Evolutionary conservation across 2,113 vertebrate genomes (phyloP).

Genomic region (Amphilophus citrinellus): DNA sequence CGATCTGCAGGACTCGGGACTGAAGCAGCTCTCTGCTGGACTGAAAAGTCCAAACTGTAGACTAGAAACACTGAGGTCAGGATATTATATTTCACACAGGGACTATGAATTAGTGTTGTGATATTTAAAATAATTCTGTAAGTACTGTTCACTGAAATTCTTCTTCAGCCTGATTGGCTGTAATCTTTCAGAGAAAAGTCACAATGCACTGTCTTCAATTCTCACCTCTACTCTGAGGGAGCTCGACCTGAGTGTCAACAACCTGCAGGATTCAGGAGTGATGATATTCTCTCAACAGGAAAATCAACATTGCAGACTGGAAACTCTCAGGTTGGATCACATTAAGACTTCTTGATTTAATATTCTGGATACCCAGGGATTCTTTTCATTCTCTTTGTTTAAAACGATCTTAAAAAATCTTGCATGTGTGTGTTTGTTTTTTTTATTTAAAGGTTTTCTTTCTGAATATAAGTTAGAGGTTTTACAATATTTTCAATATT

Average conservation of each 20-base stretch:
- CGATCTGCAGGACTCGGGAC: not conserved
- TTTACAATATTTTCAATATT: too few relatives aligned
- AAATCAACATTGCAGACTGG: not conserved
- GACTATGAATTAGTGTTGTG: not conserved
- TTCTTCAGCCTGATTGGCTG: constrained; percentile 1
- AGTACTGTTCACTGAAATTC: not conserved
- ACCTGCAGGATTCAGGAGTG: not conserved
- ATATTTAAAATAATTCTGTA: not conserved
- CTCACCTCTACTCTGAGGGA: constrained; percentile 1
- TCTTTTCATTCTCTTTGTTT: too few relatives aligned
- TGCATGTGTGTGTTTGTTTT: too few relatives aligned
- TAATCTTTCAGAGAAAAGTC: not conserved
- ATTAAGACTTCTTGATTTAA: not conserved
- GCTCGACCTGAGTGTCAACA: constrained; percentile 12
- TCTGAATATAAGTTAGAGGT: too few relatives aligned
- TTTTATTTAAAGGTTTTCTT: too few relatives aligned
- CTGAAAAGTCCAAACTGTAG: not conserved
- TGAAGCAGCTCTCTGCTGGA: not conserved
- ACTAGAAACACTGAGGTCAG: constrained; percentile 9
- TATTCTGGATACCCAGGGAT: too few relatives aligned
- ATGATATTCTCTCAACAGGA: not conserved
- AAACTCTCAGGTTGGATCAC: not conserved
- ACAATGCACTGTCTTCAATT: not conserved
- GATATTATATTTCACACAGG: not conserved
- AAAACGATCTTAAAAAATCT: too few relatives aligned